A percentile compares a stretch with the other conserved stretches of the same genome.
Conservation (phyloP, 2,888 invertebrate species). For the Nymphalis polychloros region DNA sequence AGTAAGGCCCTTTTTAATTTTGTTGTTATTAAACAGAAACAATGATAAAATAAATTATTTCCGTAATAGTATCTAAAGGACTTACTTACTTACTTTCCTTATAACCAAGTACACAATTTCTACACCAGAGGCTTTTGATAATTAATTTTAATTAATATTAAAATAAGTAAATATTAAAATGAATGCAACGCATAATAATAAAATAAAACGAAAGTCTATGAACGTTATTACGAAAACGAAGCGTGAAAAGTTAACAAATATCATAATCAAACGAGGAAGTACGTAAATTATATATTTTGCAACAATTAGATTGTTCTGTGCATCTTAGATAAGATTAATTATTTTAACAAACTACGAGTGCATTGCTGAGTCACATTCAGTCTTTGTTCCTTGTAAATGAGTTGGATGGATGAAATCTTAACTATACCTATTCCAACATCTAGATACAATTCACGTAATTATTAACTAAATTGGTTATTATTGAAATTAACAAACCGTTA, state of each 20-base stretch:
- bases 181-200: too few relatives aligned
- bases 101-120: too few relatives aligned
- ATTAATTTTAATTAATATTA: too few relatives aligned
- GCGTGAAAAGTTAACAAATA: background rate
- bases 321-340: slow-evolving; percentile 18
- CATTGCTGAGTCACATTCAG: slow-evolving; percentile 19
- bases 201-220: too few relatives aligned
- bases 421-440: slow-evolving; percentile 1
- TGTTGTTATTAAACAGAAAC: too few relatives aligned
- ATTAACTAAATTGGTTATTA: background rate
- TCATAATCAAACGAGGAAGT: background rate
- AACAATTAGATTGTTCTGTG: background rate
- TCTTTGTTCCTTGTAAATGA: slow-evolving; percentile 31
- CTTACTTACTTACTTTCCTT: too few relatives aligned
- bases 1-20: too few relatives aligned
- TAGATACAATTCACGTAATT: background rate
- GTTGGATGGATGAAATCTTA: slow-evolving; percentile 15
- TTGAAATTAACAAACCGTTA: background rate
- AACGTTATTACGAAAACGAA: background rate
- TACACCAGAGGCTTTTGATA: too few relatives aligned
- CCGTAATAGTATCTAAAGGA: too few relatives aligned
- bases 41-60: too few relatives aligned
- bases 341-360: slow-evolving; percentile 16
- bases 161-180: too few relatives aligned
- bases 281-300: background rate